phyloP scores from a whole-genome alignment of 2,797 vertebrate species.

The Enteromius treurensis region DNA sequence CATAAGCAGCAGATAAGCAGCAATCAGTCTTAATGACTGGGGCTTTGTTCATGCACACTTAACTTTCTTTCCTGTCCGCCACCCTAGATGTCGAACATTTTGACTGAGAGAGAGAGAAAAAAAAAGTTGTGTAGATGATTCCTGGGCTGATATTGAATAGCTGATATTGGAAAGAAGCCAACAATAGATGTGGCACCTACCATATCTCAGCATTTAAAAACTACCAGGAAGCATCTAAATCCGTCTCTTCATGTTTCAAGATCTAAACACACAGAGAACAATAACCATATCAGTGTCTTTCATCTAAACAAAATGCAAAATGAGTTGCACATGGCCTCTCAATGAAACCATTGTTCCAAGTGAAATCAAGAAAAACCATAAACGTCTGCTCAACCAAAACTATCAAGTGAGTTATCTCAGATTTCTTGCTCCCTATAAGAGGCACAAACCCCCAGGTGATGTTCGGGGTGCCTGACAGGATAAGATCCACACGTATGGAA shows the following conservation, averaged over 20 bases:
- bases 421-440: constrained; percentile 45
- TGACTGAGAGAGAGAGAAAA: neutral
- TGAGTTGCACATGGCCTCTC: constrained; percentile 53
- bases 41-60: constrained; percentile 31
- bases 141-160: neutral
- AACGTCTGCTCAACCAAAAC: constrained; percentile 26
- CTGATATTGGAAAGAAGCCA: neutral
- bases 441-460: constrained; percentile 48
- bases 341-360: constrained; percentile 57
- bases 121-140: constrained; percentile 1
- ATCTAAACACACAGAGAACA: constrained; percentile 39
- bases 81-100: constrained; percentile 1
- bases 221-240: neutral
- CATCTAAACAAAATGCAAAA: constrained; percentile 53
- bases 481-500: constrained; percentile 46
- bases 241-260: constrained; percentile 2
- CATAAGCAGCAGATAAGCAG: constrained; percentile 39
- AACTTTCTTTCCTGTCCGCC: constrained; percentile 8
- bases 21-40: constrained; percentile 27
- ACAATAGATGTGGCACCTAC: neutral
- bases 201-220: constrained; percentile 7
- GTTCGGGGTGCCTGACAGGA: constrained; percentile 50
- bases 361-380: constrained; percentile 48
- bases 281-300: constrained; percentile 55
- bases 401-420: constrained; percentile 48